phyloP scores from a whole-genome alignment of 1,140 invertebrate genomes.

The Apis florea region DNA sequence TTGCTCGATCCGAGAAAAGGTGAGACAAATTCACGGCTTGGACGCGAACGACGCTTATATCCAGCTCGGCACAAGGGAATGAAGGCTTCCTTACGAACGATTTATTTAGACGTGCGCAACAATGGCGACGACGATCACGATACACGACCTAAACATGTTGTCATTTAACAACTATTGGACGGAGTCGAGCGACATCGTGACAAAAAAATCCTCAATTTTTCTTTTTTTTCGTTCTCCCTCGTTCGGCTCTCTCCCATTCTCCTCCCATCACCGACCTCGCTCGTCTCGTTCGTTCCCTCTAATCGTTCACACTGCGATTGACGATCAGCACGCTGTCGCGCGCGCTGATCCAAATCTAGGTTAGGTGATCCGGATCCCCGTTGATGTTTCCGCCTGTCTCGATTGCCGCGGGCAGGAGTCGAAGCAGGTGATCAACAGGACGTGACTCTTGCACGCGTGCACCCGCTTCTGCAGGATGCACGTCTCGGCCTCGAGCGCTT shows the following conservation, averaged over 20 bases:
- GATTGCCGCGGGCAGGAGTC: slow-evolving; percentile 74
- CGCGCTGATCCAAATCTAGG: slow-evolving; percentile 72
- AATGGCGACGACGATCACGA: slow-evolving; percentile 58
- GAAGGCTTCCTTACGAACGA: slow-evolving; percentile 16
- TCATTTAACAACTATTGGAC: slow-evolving; percentile 67
- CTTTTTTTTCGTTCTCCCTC: background rate
- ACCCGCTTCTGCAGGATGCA: slow-evolving; percentile 81
- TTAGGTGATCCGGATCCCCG: slow-evolving; percentile 72
- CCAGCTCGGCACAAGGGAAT: background rate
- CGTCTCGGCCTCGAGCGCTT: slow-evolving; percentile 82
- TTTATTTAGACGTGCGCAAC: slow-evolving; percentile 46
- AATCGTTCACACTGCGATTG: slow-evolving; percentile 42
- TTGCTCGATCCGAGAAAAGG: background rate
- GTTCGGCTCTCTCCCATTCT: no score
- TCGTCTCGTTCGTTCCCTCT: slow-evolving; percentile 62
- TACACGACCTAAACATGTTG: slow-evolving; percentile 52
- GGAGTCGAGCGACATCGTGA: slow-evolving; percentile 67
- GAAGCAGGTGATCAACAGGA: slow-evolving; percentile 82
- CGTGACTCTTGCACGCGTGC: slow-evolving; percentile 82
- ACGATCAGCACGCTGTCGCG: slow-evolving; percentile 72
- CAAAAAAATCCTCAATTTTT: background rate
- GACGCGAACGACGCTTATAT: slow-evolving; percentile 17
- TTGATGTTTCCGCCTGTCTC: slow-evolving; percentile 54
- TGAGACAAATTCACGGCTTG: no score
- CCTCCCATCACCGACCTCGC: slow-evolving; percentile 56